Evolutionary conservation across 2,888 invertebrate species (phyloP), one percentile per base, ranked within the genome.

Genomic region (Augiades crinisus): DNA sequence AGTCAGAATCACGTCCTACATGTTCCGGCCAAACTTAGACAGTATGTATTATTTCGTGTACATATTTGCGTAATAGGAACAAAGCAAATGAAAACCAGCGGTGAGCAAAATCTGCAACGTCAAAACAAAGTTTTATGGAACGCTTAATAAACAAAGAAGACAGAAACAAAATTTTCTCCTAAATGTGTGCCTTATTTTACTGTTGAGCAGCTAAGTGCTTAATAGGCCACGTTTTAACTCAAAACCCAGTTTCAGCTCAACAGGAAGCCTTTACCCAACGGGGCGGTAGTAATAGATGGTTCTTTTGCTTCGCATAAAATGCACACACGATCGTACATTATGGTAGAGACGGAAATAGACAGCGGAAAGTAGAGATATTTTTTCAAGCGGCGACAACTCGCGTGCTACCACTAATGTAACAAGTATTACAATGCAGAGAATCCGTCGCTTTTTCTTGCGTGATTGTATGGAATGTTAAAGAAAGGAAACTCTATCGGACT

Each of bases 1-100:
- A 14, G 21, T 43, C 43, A 14, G 36, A 12, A 43, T 27, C 30
- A 21, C 49, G 34, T 33, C 43, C 50, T 33, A 50, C 49, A 49
- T 40, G 34, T 41, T 22, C 21, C 41, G 49, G 40, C 22, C 47
- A 40, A 47, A 27, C 40, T 40, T 13, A n/a, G n/a, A n/a, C 1
- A 31, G 12, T 31, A n/a, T n/a, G n/a, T 21, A 21, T 5, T 21
- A 21, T 21, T 21, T 5, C 5, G 5, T 3, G 8, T 33, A 16
- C 33, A 33, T 33, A 33, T 30, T 30, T 30, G 30, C 30, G 30
- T 30, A 30, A 30, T 27, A 16, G 17, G 13, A 17, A 8, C 16
- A 17, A 16, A 36, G 36, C 17, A n/a, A 17, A n/a, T n/a, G 5
- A 30, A 12, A 5, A 30, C n/a, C n/a, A n/a, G n/a, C n/a, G n/a